A percentile compares a stretch with the other conserved stretches of the same genome.
Conservation (phyloP, 2,888 invertebrate genomes). For the Rhingia campestris region DNA sequence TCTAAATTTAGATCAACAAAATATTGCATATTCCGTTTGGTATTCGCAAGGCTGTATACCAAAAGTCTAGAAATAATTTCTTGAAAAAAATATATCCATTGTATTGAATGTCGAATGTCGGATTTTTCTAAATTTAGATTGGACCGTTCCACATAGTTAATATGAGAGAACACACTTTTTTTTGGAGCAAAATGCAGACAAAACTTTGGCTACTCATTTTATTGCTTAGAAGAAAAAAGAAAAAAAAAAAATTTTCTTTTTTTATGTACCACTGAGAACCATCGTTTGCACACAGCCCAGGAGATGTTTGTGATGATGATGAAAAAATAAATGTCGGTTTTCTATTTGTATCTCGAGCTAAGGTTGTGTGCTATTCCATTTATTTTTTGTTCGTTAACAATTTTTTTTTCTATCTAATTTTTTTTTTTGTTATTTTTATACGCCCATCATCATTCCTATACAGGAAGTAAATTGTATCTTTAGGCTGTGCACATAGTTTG, state of each 20-base stretch:
- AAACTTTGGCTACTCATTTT: constrained; percentile 35
- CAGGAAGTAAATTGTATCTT: constrained; percentile 41
- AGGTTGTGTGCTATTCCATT: constrained; percentile 29
- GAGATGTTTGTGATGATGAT: constrained; percentile 15
- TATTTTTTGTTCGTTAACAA: constrained; percentile 9
- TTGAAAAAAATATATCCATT: constrained; percentile 51
- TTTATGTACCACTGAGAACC: constrained; percentile 24
- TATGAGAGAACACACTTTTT: constrained; percentile 45
- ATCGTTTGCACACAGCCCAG: constrained; percentile 44
- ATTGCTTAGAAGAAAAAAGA: constrained; percentile 20
- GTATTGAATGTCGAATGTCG: constrained; percentile 72
- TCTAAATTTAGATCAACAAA: constrained; percentile 64
- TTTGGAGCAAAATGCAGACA: constrained; percentile 66
- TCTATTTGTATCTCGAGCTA: constrained; percentile 69
- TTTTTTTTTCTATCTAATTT: constrained; percentile 16
- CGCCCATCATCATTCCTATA: constrained; percentile 19
- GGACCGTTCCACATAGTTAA: constrained; percentile 67
- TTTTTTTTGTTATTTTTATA: constrained; percentile 28
- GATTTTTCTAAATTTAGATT: constrained; percentile 67
- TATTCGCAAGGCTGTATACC: constrained; percentile 54
- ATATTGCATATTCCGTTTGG: constrained; percentile 61
- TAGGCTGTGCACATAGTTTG: constrained; percentile 43
- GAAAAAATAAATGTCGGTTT: constrained; percentile 21
- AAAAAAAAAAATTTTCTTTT: background rate
- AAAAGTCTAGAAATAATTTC: constrained; percentile 25